Evolutionary conservation across 1,140 invertebrate genomes (phyloP).

Genomic region (Anoplolepis gracilipes): DNA sequence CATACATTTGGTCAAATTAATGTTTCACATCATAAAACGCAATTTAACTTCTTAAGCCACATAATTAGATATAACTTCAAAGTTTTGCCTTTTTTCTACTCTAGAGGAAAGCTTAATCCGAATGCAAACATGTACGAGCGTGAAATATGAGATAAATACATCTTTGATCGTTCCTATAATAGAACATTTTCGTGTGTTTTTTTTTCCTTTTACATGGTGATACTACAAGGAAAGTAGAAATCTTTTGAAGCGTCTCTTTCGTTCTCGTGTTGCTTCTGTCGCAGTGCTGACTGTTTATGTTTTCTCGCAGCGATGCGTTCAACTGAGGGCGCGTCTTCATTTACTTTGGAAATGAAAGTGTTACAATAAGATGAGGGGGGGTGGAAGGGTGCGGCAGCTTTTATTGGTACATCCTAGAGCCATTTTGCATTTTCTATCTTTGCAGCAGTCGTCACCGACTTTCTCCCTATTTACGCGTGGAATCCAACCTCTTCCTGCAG

Average conservation of each 20-base stretch:
- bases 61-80: slow-evolving; percentile 1
- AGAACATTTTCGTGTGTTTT: slow-evolving; percentile 13
- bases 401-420: slow-evolving; percentile 69
- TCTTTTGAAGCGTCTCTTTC: slow-evolving; percentile 36
- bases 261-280: slow-evolving; percentile 53
- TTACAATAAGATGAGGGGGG: slow-evolving; percentile 42
- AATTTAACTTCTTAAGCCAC: neutral
- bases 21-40: neutral
- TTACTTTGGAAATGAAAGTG: slow-evolving; percentile 71
- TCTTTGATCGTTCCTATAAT: slow-evolving; percentile 10
- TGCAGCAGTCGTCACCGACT: slow-evolving; percentile 42
- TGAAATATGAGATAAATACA: neutral
- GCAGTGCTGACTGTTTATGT: slow-evolving; percentile 59
- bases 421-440: slow-evolving; percentile 67
- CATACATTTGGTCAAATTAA: neutral
- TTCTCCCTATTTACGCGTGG: slow-evolving; percentile 61
- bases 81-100: no score
- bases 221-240: slow-evolving; percentile 17
- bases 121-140: neutral
- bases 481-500: slow-evolving; percentile 38
- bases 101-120: neutral
- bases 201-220: neutral
- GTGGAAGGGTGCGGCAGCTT: slow-evolving; percentile 30
- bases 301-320: slow-evolving; percentile 61
- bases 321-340: slow-evolving; percentile 53